Base-by-base conservation (phyloP, 2,888 invertebrate genomes). In the Apodemia hepburni region DNA sequence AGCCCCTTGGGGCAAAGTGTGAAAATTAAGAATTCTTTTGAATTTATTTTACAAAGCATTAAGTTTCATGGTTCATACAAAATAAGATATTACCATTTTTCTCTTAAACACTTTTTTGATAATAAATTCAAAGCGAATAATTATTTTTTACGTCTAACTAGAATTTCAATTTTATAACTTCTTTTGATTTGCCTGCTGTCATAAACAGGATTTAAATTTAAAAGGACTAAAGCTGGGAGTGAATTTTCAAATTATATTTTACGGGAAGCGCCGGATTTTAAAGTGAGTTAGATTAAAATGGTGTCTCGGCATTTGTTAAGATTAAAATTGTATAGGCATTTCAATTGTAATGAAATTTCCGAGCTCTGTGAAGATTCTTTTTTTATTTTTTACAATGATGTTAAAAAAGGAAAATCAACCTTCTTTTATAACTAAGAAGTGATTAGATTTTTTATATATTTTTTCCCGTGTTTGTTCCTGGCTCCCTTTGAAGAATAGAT, bases 211-310 rank as follows among this genome's bases (percentile, higher is more conserved):
- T 54, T 54, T 15, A 27, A 54, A 54, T 42, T 42, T 42, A 42
- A 42, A 42, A 42, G 27, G 27, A 54, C 54, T 22, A 22, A 22
- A 54, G 27, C 18, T 22, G 54, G 54, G 22, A 54, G 54, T 18
- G 54, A 54, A 54, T 54, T 54, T 54, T 54, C 15, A 54, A 54
- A 54, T 54, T 27, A 27, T 54, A 54, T 54, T 54, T 54, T 54
- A 54, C 27, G 27, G 54, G 22, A 42, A 42, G 42, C 54, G 27
- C 15, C 54, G 54, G 6, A 27, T 12, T 54, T 54, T 54, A 22
- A 54, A 22, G 22, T 18, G 51, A 54, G 27, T 54, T 27, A 12
- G 22, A 54, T 54, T 54, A 54, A 22, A 27, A 54, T 27, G 54
- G 27, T 54, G 54, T 22, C 54, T 54, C 9, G 12, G 54, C 12